These are phyloP conservation scores for Panurus biarmicus DNA, from an alignment of 2,113 vertebrate species.

Conservation along the genomic window DNA sequence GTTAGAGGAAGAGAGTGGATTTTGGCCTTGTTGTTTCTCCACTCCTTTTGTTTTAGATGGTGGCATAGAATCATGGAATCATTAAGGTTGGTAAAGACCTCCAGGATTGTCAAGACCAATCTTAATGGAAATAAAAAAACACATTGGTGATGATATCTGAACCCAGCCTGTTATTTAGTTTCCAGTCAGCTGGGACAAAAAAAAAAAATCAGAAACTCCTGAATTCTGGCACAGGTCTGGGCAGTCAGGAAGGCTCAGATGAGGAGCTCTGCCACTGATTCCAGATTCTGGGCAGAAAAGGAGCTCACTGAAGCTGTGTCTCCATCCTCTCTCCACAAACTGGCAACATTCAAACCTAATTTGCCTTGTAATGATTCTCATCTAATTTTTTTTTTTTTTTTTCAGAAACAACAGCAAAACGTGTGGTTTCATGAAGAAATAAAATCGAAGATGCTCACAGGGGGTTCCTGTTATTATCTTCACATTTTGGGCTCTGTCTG, in stretches of 20 bases:
- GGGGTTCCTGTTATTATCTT: background rate
- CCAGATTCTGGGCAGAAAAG: fast-evolving
- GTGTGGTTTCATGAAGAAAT: background rate
- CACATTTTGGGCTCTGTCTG: background rate
- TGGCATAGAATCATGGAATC: background rate
- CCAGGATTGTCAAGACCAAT: background rate
- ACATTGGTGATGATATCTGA: background rate
- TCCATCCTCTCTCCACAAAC: background rate
- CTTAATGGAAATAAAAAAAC: background rate
- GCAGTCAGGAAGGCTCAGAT: background rate
- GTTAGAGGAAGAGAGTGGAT: background rate
- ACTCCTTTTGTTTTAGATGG: background rate
- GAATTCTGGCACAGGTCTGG: background rate
- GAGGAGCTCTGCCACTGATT: background rate
- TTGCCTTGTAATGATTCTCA: background rate
- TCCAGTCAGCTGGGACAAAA: background rate
- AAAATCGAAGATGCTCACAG: background rate
- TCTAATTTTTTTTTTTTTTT: background rate
- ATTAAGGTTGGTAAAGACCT: background rate
- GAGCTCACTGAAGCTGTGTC: background rate
- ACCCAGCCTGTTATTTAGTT: background rate
- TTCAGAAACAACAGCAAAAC: background rate
- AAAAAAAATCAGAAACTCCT: background rate
- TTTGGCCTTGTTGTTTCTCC: background rate
- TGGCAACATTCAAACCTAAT: background rate